Percentiles rank a stretch among this genome's conserved stretches.
phyloP scores from a whole-genome alignment of 1,140 invertebrate genomes.

The Drosophila athabasca region DNA sequence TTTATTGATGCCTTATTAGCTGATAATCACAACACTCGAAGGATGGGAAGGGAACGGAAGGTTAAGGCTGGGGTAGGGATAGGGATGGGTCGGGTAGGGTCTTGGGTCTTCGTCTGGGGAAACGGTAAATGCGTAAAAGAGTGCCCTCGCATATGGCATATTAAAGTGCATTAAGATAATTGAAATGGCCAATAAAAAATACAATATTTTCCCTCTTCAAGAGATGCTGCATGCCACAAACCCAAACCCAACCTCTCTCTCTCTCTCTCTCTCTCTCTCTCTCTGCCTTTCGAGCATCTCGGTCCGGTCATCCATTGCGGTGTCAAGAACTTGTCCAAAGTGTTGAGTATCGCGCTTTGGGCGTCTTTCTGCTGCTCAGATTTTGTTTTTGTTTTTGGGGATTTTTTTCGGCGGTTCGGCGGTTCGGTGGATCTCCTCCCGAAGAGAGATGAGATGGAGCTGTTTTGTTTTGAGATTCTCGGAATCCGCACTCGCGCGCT shows the following conservation, averaged over 20 bases:
- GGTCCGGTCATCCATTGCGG: conserved; percentile 39
- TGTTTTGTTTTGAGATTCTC: conserved; percentile 27
- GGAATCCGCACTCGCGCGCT: conserved; percentile 48
- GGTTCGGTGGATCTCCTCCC: not conserved
- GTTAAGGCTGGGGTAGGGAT: too few relatives aligned
- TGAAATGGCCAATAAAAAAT: conserved; percentile 83
- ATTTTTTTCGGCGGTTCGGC: not conserved
- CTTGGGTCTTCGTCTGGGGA: not conserved
- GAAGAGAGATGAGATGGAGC: conserved; percentile 8
- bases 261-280: too few relatives aligned
- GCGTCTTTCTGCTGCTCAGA: conserved; percentile 63
- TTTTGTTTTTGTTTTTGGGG: conserved; percentile 10
- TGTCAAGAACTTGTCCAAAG: conserved; percentile 79
- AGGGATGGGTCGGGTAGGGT: not conserved
- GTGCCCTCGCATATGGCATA: conserved; percentile 50
- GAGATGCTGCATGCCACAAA: not conserved
- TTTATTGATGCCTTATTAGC: conserved; percentile 75
- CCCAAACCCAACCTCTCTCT: too few relatives aligned
- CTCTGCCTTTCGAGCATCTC: too few relatives aligned
- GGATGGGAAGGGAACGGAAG: too few relatives aligned
- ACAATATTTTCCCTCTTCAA: conserved; percentile 65
- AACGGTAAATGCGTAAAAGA: conserved; percentile 68
- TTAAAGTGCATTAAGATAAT: conserved; percentile 83
- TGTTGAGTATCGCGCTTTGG: conserved; percentile 78
- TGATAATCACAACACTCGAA: conserved; percentile 71